Evolutionary conservation across 2,888 invertebrate genomes (phyloP).

Genomic region (Ypsolopha scabrella): DNA sequence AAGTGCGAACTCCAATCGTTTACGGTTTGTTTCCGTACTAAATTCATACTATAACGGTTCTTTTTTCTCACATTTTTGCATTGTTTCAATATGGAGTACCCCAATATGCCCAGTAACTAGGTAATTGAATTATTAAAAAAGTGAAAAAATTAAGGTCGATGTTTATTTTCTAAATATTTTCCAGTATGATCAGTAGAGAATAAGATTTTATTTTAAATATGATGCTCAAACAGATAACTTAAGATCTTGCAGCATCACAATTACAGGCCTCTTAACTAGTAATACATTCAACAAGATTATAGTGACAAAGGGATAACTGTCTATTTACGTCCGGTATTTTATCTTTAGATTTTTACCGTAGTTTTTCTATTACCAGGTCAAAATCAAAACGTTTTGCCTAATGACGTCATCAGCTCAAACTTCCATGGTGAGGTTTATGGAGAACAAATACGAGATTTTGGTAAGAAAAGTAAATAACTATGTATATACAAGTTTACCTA

Average conservation of each 20-base stretch:
- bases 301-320: too few relatives aligned
- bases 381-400: constrained; percentile 37
- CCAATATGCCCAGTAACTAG: too few relatives aligned
- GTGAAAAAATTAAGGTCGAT: too few relatives aligned
- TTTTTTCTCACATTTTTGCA: too few relatives aligned
- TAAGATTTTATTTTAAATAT: background rate
- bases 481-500: background rate
- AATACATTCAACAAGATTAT: background rate
- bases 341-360: background rate
- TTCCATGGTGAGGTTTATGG: constrained; percentile 59
- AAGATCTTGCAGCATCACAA: too few relatives aligned
- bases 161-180: too few relatives aligned
- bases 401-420: constrained; percentile 56
- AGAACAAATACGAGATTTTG: constrained; percentile 56
- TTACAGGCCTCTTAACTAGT: background rate
- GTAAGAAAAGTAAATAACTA: constrained; percentile 26
- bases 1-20: too few relatives aligned
- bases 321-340: too few relatives aligned
- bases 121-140: too few relatives aligned
- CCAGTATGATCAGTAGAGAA: background rate
- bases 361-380: constrained; percentile 32
- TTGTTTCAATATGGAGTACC: too few relatives aligned
- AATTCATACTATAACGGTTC: background rate
- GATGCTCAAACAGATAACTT: background rate
- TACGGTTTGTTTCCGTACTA: background rate